Conservation (phyloP, 2,797 vertebrate species). For the Myoxocephalus aenaeus region DNA sequence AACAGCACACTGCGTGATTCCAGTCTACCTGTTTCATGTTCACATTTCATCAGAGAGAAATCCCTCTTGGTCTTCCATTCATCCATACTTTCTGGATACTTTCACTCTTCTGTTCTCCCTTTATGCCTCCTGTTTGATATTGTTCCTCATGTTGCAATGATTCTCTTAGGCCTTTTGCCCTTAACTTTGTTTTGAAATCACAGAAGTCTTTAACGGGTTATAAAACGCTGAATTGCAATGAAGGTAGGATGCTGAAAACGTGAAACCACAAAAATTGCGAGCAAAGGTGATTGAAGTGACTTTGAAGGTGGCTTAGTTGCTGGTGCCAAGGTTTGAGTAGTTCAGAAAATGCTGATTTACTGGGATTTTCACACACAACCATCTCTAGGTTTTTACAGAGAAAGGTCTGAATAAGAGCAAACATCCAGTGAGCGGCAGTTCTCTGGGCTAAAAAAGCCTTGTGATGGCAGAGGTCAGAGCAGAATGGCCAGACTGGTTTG, state of each 20-base stretch:
- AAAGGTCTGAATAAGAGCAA: not conserved
- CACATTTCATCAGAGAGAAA: not conserved
- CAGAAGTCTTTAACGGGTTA: conserved; percentile 51
- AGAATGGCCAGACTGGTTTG: not conserved
- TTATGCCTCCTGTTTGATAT: not conserved
- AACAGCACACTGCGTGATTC: conserved; percentile 25
- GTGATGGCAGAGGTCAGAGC: not conserved
- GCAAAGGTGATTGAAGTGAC: not conserved
- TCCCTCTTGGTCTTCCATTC: not conserved
- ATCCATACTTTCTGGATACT: not conserved
- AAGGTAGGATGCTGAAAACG: not conserved
- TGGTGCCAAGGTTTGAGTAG: not conserved
- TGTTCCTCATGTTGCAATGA: conserved; percentile 5
- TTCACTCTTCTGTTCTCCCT: not conserved
- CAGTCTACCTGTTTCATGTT: not conserved
- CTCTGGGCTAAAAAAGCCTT: not conserved
- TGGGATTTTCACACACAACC: not conserved
- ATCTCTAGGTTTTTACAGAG: not conserved
- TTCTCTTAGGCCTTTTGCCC: conserved; percentile 9
- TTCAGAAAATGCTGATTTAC: not conserved
- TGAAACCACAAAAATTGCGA: not conserved
- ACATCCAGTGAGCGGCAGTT: too few species aligned
- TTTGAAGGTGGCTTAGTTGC: not conserved
- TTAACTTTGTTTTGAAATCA: conserved; percentile 33
- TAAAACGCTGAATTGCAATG: conserved; percentile 55